Base-by-base conservation (phyloP, 2,113 vertebrate genomes). In the Pygoscelis adeliae region DNA sequence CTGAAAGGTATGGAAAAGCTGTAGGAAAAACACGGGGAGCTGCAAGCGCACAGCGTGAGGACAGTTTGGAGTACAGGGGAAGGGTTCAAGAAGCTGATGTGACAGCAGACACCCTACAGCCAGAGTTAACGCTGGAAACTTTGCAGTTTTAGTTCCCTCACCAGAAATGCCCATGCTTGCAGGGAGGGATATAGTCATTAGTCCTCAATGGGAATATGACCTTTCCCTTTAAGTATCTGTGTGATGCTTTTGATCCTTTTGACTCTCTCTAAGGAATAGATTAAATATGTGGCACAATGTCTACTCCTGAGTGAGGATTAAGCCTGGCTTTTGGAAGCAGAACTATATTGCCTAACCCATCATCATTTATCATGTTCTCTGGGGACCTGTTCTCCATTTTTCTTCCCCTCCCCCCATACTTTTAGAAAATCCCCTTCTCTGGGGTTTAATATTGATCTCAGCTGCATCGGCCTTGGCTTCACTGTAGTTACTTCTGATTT, bases 201-300 rank as follows among this genome's bases (percentile, higher is more conserved):
- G 94, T 96, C 86, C 94, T 97, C 93, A 93, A 81, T 96, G 91
- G 96, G 92, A 97, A 95, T 96, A 94, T 94, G 89, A 95, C 91
- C 89, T 95, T 94, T 93, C 93, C 44, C 80, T 97, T 96, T 87
- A 91, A 96, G 58, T 95, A 89, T 93, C 91, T 83, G 70, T 96
- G 83, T 95, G 89, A 95, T 94, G 89, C 82, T 97, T 96, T 96
- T 97, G 97, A 97, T 97, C 94, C 95, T 88, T 97, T 89, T 71
- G 83, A 83, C 90, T 87, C 44, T 93, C 96, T 93, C 92, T 93
- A 78, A 97, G 94, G 95, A 71, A 96, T 71, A 93, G 92, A 92
- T 96, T 97, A 97, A 93, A 95, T 97, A 90, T 22, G 72, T 96
- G 90, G 94, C 91, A 96, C 91, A 90, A 76, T 76, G 79, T 96